These are phyloP conservation scores for Alethe diademata DNA, from an alignment of 2,113 vertebrate genomes.

Conservation along the genomic window DNA sequence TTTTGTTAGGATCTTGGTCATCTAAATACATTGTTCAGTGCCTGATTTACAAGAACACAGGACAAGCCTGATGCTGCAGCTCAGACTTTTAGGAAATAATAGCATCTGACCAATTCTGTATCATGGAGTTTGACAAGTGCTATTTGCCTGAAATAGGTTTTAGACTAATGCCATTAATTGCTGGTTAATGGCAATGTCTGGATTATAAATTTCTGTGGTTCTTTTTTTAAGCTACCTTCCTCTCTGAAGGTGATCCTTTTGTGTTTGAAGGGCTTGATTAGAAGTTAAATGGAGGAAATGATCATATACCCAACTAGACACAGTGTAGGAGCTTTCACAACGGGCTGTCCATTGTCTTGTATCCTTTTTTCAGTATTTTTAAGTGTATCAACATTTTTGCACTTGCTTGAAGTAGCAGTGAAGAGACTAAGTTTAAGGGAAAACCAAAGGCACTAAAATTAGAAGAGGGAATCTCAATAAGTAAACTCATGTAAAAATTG, in stretches of 20 bases:
- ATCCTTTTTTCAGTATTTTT: not conserved
- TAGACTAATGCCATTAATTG: not conserved
- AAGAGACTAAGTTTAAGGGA: not conserved
- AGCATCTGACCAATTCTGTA: not conserved
- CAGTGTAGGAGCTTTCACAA: not conserved
- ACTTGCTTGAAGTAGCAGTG: not conserved
- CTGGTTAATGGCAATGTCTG: not conserved
- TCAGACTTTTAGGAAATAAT: not conserved
- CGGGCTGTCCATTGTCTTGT: not conserved
- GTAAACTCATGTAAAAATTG: not conserved
- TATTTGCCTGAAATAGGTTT: not conserved
- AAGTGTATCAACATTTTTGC: not conserved
- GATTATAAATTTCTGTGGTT: not conserved
- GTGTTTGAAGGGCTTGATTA: not conserved
- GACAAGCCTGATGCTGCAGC: not conserved
- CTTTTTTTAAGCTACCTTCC: not conserved
- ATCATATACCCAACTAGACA: not conserved
- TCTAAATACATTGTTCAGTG: constrained; percentile 41
- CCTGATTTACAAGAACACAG: not conserved
- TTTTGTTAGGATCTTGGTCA: constrained; percentile 45
- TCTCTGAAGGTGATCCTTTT: not conserved
- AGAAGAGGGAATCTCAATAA: not conserved
- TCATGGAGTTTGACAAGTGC: not conserved
- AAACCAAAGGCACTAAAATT: not conserved
- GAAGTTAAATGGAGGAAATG: not conserved